phyloP scores from a whole-genome alignment of 2,113 vertebrate genomes.

The Calidris pugnax region DNA sequence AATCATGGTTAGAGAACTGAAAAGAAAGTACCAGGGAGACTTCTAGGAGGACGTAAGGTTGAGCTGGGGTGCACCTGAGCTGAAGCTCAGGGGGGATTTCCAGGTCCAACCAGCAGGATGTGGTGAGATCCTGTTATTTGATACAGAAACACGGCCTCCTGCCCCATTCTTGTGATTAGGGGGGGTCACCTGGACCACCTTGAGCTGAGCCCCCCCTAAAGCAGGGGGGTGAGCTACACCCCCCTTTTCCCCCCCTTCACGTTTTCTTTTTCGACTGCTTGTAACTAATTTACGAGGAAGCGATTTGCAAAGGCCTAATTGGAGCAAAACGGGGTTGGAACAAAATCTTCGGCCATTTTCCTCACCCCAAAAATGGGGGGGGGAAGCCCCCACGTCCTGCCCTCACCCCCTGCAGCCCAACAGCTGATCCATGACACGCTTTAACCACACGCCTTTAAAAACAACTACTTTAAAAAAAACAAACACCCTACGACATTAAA shows the following conservation, averaged over 20 bases:
- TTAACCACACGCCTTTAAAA: neutral
- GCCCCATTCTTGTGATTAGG: rapidly evolving
- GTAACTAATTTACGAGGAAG: too few relatives aligned
- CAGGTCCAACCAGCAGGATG: rapidly evolving
- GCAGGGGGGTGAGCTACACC: neutral
- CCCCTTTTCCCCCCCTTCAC: too few relatives aligned
- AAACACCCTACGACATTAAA: rapidly evolving
- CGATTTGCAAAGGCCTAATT: too few relatives aligned
- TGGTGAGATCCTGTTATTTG: rapidly evolving
- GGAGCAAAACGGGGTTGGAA: too few relatives aligned
- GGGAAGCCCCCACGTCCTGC: neutral
- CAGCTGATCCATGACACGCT: neutral
- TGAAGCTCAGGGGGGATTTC: neutral
- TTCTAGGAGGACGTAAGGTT: neutral
- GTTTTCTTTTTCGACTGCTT: too few relatives aligned
- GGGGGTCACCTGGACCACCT: neutral
- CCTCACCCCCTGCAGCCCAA: neutral
- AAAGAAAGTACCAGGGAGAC: neutral
- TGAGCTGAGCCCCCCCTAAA: neutral
- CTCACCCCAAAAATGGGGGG: too few relatives aligned
- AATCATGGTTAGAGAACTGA: rapidly evolving
- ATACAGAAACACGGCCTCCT: rapidly evolving
- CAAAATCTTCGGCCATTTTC: too few relatives aligned
- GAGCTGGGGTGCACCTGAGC: rapidly evolving
- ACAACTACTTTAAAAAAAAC: neutral